These are phyloP conservation scores for Virgularia gustaviana DNA, from an alignment of 92 coral and sea anemone species.

Conservation along the genomic window DNA sequence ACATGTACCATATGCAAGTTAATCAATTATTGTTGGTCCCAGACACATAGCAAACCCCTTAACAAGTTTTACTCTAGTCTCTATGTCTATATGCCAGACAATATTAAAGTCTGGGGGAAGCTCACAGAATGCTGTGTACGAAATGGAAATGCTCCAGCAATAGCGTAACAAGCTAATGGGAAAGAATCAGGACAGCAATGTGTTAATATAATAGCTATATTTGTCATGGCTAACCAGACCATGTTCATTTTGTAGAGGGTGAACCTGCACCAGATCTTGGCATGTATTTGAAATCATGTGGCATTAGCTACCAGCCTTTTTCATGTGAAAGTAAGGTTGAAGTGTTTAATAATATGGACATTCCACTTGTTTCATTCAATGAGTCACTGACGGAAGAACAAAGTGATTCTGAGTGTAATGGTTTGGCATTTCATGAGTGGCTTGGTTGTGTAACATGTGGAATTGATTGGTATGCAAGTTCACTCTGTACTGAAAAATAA, in stretches of 20 bases:
- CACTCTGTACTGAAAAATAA: background rate
- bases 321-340: background rate
- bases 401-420: conserved; percentile 44
- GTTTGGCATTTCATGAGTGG: conserved; percentile 83
- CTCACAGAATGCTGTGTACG: no score
- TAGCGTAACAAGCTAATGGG: no score
- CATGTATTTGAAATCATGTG: conserved; percentile 10
- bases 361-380: conserved; percentile 19
- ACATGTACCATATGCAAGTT: background rate
- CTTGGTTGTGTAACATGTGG: conserved; percentile 83
- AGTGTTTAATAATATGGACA: conserved; percentile 4
- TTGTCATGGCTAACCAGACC: no score
- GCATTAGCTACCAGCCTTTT: background rate
- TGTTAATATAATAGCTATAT: no score
- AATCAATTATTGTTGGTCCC: background rate
- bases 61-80: no score
- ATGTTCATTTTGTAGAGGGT: background rate
- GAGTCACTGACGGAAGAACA: background rate
- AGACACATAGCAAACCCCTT: no score
- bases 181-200: no score
- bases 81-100: no score
- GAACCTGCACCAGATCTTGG: background rate
- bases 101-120: no score
- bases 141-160: no score
- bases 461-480: conserved; percentile 72